Evolutionary conservation across 2,888 invertebrate species (phyloP).

Genomic region (Folsomia candida): DNA sequence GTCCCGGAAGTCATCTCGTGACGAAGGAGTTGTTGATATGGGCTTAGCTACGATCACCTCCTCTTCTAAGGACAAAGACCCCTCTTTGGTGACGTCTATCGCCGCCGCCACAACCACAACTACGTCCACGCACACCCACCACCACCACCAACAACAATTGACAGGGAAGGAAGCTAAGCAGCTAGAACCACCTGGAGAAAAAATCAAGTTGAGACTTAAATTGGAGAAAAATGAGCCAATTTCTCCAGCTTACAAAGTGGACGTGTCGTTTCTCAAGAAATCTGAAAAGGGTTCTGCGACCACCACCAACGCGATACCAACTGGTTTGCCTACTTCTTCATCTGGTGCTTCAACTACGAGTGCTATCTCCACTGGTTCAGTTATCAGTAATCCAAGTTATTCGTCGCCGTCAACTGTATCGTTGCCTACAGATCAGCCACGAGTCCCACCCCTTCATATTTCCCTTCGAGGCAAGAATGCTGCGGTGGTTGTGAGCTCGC

Average conservation of each 20-base stretch:
- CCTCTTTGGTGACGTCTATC: not conserved
- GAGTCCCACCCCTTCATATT: constrained; percentile 85
- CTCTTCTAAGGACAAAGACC: constrained; percentile 1
- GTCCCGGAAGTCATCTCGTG: constrained; percentile 6
- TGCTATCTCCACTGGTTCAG: not conserved
- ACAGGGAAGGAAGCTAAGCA: not conserved
- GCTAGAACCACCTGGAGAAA: constrained; percentile 56
- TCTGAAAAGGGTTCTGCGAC: constrained; percentile 31
- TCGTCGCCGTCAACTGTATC: not conserved
- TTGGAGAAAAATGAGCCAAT: constrained; percentile 77
- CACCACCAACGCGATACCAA: not conserved
- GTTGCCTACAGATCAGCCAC: constrained; percentile 63
- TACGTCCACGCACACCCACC: not conserved
- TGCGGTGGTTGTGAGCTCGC: constrained; percentile 71
- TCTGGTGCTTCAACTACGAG: not conserved
- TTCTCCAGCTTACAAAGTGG: constrained; percentile 75
- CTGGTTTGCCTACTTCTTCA: not conserved
- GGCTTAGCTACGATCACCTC: not conserved
- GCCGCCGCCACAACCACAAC: too few relatives aligned
- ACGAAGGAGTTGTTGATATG: not conserved
- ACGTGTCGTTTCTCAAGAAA: constrained; percentile 69
- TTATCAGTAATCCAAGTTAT: not conserved
- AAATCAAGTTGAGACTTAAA: constrained; percentile 77
- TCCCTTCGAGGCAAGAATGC: constrained; percentile 76
- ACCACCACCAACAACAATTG: not conserved